Conservation (phyloP, 2,888 invertebrate genomes). For the Lochmaea crataegi region DNA sequence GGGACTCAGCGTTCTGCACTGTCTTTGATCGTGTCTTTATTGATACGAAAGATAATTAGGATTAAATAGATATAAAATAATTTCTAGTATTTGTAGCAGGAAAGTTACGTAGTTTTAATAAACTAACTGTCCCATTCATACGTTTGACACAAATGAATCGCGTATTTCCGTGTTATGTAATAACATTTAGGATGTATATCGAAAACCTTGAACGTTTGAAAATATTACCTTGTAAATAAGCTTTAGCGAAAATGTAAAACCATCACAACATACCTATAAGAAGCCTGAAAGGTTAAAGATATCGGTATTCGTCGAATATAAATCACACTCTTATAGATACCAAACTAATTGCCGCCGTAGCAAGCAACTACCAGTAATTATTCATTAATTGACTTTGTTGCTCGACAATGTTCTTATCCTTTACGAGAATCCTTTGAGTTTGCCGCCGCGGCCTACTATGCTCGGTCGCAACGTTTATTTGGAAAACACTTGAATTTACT, state of each 20-base stretch:
- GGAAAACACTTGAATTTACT: constrained; percentile 53
- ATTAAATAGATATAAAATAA: too few species aligned
- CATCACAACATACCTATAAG: constrained; percentile 5
- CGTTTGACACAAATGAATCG: too few species aligned
- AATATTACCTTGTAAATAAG: background rate
- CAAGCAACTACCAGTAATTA: constrained; percentile 54
- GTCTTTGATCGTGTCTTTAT: too few species aligned
- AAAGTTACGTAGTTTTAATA: too few species aligned
- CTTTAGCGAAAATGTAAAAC: constrained; percentile 5
- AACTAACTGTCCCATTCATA: too few species aligned
- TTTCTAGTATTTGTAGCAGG: too few species aligned
- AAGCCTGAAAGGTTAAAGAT: constrained; percentile 3
- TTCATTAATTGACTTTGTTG: constrained; percentile 62
- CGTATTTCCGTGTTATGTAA: too few species aligned
- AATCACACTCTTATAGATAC: constrained; percentile 41
- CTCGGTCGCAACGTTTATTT: constrained; percentile 49
- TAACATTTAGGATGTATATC: background rate
- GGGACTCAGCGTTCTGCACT: too few species aligned
- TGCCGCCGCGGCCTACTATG: constrained; percentile 42
- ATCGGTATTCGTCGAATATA: constrained; percentile 23
- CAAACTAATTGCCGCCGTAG: constrained; percentile 57
- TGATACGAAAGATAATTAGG: too few species aligned
- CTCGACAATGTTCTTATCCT: constrained; percentile 61
- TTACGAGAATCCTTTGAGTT: constrained; percentile 56
- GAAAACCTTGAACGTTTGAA: background rate